Conservation (phyloP, 2,797 vertebrate genomes). For the Erpetoichthys calabaricus region DNA sequence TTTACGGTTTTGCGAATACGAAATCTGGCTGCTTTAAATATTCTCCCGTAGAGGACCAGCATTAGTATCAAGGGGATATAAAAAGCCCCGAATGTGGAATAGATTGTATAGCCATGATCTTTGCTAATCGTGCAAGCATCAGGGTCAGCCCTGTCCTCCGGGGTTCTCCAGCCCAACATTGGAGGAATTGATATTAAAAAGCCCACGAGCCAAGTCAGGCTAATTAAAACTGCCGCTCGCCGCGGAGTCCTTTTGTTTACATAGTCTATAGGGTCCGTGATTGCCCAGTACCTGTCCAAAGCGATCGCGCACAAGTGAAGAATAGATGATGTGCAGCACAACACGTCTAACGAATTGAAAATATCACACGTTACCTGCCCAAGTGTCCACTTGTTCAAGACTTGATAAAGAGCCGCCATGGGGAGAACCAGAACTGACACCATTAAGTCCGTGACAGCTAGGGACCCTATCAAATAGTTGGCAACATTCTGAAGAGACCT, state of each 20-base stretch:
- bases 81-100: conserved; percentile 94
- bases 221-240: conserved; percentile 77
- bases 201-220: conserved; percentile 86
- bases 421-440: conserved; percentile 91
- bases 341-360: conserved; percentile 87
- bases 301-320: conserved; percentile 94
- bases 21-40: conserved; percentile 86
- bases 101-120: conserved; percentile 91
- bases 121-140: conserved; percentile 89
- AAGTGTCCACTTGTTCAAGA: conserved; percentile 92
- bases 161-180: conserved; percentile 92
- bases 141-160: conserved; percentile 79
- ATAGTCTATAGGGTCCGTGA: conserved; percentile 92
- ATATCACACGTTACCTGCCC: conserved; percentile 88
- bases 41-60: conserved; percentile 86
- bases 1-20: conserved; percentile 85
- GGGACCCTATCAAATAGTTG: conserved; percentile 91
- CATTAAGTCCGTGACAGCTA: conserved; percentile 94
- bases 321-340: conserved; percentile 95
- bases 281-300: conserved; percentile 94
- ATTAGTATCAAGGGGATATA: conserved; percentile 90
- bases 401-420: conserved; percentile 93
- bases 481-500: conserved; percentile 91
- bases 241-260: conserved; percentile 89
- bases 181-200: conserved; percentile 95